Conservation (phyloP, 2,888 invertebrate genomes). For the Xestobium rufovillosum region DNA sequence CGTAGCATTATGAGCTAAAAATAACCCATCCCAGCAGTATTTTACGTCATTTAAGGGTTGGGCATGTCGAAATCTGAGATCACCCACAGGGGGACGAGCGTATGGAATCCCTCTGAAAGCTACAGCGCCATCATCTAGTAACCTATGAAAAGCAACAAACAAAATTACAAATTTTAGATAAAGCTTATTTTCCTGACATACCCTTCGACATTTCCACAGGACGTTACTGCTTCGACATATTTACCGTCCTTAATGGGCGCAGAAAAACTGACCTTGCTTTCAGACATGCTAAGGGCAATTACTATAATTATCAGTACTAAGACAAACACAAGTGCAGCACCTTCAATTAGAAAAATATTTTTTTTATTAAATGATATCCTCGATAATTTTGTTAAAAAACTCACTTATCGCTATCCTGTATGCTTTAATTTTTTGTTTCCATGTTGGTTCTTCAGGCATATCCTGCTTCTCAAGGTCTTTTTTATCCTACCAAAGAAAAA, state of each 20-base stretch:
- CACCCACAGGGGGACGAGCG: conserved; percentile 63
- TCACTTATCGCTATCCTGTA: conserved; percentile 62
- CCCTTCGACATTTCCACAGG: conserved; percentile 77
- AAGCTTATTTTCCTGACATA: too few relatives aligned
- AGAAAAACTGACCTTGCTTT: conserved; percentile 42
- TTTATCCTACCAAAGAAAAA: too few relatives aligned
- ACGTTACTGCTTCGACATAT: conserved; percentile 63
- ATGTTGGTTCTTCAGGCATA: conserved; percentile 41
- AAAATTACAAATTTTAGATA: conserved; percentile 9
- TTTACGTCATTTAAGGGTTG: conserved; percentile 58
- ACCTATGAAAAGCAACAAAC: conserved; percentile 43
- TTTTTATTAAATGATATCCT: background rate
- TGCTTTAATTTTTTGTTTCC: conserved; percentile 53
- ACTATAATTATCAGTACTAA: conserved; percentile 57
- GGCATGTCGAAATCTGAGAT: conserved; percentile 64
- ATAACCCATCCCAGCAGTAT: conserved; percentile 73
- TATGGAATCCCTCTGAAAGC: conserved; percentile 79
- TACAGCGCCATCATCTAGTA: conserved; percentile 66
- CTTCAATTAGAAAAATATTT: too few relatives aligned
- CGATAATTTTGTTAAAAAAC: conserved; percentile 20
- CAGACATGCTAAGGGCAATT: conserved; percentile 47
- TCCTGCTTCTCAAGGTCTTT: conserved; percentile 49
- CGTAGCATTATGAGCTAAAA: conserved; percentile 58
- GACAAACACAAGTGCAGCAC: conserved; percentile 52
- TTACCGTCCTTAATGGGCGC: conserved; percentile 65